Conservation (phyloP, 35 echinoderm and acorn worm species). For the Amphiura filiformis region DNA sequence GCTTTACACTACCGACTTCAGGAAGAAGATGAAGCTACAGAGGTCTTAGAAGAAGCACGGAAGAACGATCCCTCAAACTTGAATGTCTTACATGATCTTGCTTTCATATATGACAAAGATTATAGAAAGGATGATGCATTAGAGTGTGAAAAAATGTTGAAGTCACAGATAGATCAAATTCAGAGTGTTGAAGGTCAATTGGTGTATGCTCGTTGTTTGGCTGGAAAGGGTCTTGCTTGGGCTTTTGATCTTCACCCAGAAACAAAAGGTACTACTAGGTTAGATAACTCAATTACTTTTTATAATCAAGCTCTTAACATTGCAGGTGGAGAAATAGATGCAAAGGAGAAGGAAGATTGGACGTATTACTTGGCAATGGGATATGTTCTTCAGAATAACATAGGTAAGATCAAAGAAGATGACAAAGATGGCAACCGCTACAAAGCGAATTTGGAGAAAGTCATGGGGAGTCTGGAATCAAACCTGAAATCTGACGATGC, state of each 20-base stretch:
- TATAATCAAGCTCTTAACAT: not conserved
- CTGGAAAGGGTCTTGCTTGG: not conserved
- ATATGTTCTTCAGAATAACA: not conserved
- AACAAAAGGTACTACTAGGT: not conserved
- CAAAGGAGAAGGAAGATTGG: not conserved
- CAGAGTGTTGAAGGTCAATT: not conserved
- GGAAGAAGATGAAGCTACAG: no score
- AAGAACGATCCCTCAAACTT: no score
- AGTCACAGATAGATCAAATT: not conserved
- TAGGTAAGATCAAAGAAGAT: not conserved
- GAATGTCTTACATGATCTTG: no score
- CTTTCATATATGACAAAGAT: no score
- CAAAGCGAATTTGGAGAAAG: not conserved
- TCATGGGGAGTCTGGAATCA: not conserved
- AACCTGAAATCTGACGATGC: not conserved
- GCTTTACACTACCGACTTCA: no score
- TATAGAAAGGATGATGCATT: not conserved
- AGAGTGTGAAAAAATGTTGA: not conserved
- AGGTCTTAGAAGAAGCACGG: no score
- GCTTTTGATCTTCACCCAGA: not conserved
- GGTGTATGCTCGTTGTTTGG: not conserved
- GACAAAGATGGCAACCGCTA: not conserved
- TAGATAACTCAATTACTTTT: not conserved
- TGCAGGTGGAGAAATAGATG: not conserved
- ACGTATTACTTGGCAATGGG: not conserved